Evolutionary conservation across 2,113 vertebrate genomes (phyloP).

Genomic region (Menidia beryllina): DNA sequence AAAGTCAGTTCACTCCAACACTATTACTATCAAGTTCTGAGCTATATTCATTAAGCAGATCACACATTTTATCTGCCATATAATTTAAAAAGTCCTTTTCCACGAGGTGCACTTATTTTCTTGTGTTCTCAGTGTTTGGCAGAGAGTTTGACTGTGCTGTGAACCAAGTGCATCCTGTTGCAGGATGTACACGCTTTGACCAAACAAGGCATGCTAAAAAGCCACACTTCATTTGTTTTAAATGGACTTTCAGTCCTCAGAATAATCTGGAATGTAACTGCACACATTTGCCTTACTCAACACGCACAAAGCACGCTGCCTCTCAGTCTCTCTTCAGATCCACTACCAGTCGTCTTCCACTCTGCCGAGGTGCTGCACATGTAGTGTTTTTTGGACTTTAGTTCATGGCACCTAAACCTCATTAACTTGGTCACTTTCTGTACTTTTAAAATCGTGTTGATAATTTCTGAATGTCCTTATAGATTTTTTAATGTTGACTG

Average conservation of each 20-base stretch:
- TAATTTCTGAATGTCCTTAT: conserved; percentile 1
- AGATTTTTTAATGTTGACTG: neutral
- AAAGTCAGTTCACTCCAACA: too few species aligned
- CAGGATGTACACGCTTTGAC: too few species aligned
- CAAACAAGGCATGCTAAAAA: neutral
- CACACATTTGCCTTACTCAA: neutral
- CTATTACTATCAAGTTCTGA: too few species aligned
- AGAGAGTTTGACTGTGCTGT: too few species aligned
- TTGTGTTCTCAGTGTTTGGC: too few species aligned
- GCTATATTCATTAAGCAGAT: too few species aligned
- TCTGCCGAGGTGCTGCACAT: neutral
- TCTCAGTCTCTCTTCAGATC: neutral
- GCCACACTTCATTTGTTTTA: too few species aligned
- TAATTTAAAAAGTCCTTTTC: too few species aligned
- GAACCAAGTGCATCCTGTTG: neutral
- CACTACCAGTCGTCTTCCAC: neutral
- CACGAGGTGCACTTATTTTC: too few species aligned
- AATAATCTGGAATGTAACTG: neutral
- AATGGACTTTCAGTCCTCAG: neutral
- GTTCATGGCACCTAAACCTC: neutral
- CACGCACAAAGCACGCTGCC: neutral
- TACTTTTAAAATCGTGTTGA: neutral
- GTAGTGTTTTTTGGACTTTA: neutral
- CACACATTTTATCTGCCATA: too few species aligned
- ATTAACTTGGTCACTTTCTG: neutral